Conservation (phyloP, 2,888 invertebrate genomes). For the Neoascia interrupta region DNA sequence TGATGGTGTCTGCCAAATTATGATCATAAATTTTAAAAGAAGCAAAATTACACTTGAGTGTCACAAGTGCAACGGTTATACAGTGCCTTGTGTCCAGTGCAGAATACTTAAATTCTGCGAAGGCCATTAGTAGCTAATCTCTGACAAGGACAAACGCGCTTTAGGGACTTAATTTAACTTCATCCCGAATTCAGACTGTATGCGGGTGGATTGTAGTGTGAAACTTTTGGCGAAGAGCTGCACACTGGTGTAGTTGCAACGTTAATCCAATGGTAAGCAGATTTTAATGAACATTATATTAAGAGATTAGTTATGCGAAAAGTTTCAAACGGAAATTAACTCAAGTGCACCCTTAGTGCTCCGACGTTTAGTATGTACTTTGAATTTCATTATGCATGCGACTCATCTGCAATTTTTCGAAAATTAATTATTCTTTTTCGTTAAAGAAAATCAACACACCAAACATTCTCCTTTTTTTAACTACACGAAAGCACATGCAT, state of each 20-base stretch:
- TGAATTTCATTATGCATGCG: too few relatives aligned
- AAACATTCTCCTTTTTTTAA: background rate
- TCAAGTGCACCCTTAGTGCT: too few relatives aligned
- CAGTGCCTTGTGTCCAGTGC: conserved; percentile 11
- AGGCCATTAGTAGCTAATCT: conserved; percentile 58
- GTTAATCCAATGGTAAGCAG: conserved; percentile 28
- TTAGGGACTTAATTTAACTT: conserved; percentile 55
- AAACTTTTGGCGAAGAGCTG: conserved; percentile 43
- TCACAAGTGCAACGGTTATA: background rate
- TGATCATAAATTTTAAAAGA: conserved; percentile 71
- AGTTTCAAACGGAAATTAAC: conserved; percentile 1
- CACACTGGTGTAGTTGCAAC: conserved; percentile 42
- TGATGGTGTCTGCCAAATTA: conserved; percentile 71
- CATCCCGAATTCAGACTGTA: conserved; percentile 48
- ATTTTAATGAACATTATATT: conserved; percentile 34
- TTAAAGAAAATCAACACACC: background rate
- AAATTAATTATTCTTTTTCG: background rate
- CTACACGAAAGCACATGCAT: too few relatives aligned
- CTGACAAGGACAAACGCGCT: conserved; percentile 59
- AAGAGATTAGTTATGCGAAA: conserved; percentile 11
- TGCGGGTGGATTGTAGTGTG: conserved; percentile 46
- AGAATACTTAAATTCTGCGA: conserved; percentile 20
- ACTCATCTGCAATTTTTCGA: too few relatives aligned
- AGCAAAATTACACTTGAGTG: conserved; percentile 69
- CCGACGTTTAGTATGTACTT: too few relatives aligned